Evolutionary conservation across 2,797 vertebrate genomes (phyloP), one percentile per base, ranked within the genome.

Genomic region (Gallinago nigripennis): DNA sequence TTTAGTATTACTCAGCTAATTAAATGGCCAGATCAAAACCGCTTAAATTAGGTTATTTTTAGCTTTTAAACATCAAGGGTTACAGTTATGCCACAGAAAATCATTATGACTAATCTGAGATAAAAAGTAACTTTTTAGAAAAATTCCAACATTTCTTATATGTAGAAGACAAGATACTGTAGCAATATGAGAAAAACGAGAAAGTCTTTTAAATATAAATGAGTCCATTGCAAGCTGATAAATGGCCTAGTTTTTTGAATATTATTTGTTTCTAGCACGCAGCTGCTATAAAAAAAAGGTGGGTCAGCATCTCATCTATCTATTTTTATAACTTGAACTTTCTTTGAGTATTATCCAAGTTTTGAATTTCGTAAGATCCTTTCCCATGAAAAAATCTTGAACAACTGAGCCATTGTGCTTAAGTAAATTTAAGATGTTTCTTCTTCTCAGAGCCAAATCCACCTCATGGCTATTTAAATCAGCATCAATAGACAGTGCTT

Each of bases 41-140:
- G 28, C n/a, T 72, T 86, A 86, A 76, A 83, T 76, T 33, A 25
- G 35, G 23, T 79, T 97, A 88, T 86, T 72, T 94, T 92, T 76
- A 84, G 30, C 18, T 33, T 45, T 93, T 92, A 91, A 86, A 91
- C 93, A 51, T 28, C 84, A 83, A 1, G 2, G 33, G 41, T 19
- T 72, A 21, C 12, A 24, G 19, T 41, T 90, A 87, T 31, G 24
- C 20, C 66, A 75, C 16, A 72, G 50, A 73, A 3, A 83, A 58
- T 21, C 48, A 70, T 77, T 66, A 60, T 21, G 65, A 64, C 2
- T 85, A 80, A 90, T 43, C 8, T 50, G n/a, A 76, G 10, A 63
- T 16, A 16, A 18, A 57, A 60, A 89, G 25, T 8, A 87, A 73
- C 30, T 71, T 90, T 46, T 25, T 31, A 41, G 35, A 33, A 84